phyloP scores from a whole-genome alignment of 2,113 vertebrate species.

The Brevimyrus niger region DNA sequence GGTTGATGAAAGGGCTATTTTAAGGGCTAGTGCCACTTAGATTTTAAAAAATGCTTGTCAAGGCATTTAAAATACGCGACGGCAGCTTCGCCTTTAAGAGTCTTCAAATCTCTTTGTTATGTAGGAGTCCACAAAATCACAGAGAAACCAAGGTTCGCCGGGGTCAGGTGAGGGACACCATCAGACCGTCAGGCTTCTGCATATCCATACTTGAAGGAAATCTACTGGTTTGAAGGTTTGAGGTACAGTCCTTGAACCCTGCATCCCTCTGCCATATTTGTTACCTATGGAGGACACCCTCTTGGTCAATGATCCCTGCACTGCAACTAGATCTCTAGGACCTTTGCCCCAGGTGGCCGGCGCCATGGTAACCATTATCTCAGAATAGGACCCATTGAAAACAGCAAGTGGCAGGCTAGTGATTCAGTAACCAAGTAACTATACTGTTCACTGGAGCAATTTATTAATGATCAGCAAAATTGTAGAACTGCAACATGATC shows the following conservation, averaged over 20 bases:
- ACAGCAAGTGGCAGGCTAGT: constrained; percentile 33
- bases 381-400: constrained; percentile 31
- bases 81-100: neutral
- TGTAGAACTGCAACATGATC: neutral
- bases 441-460: neutral
- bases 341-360: constrained; percentile 5
- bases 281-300: neutral
- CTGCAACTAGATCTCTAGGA: constrained; percentile 17
- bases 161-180: neutral
- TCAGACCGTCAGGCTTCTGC: neutral
- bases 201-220: neutral
- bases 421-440: constrained; percentile 43
- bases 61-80: neutral
- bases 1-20: neutral
- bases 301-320: constrained; percentile 1
- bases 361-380: constrained; percentile 31
- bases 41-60: neutral
- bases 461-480: neutral
- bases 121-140: neutral
- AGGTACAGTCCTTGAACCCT: neutral
- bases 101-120: neutral
- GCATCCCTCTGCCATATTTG: neutral
- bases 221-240: neutral
- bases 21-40: neutral
- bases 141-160: neutral